A percentile compares a stretch with the other conserved stretches of the same genome.
Conservation (phyloP, 2,797 vertebrate species). For the Microctenopoma lineatum region DNA sequence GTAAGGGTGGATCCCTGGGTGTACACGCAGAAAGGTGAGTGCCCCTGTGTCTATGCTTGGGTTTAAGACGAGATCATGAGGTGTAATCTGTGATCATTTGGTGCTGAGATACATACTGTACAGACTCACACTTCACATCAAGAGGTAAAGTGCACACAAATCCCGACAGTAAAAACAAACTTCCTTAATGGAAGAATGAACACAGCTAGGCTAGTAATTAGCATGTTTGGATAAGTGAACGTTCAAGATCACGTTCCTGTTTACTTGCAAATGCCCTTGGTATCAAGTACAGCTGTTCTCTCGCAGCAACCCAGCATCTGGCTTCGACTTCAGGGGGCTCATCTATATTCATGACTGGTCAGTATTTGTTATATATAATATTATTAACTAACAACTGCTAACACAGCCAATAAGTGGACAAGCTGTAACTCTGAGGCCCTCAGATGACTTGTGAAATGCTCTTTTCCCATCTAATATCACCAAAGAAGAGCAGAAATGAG, state of each 20-base stretch:
- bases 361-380: constrained; percentile 58
- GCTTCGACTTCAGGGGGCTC: constrained; percentile 64
- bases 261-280: constrained; percentile 69
- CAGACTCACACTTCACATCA: neutral
- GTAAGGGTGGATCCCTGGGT: neutral
- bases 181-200: constrained; percentile 6
- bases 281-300: constrained; percentile 78
- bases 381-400: constrained; percentile 47
- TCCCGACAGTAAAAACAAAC: constrained; percentile 3
- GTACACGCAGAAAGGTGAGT: neutral
- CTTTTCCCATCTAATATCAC: neutral
- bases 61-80: constrained; percentile 3
- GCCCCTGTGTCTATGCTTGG: neutral
- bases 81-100: constrained; percentile 1
- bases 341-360: constrained; percentile 59
- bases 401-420: constrained; percentile 21
- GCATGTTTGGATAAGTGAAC: constrained; percentile 53
- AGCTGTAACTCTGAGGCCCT: constrained; percentile 1
- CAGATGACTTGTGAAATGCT: neutral
- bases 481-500: neutral
- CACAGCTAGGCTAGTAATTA: constrained; percentile 48
- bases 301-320: constrained; percentile 55
- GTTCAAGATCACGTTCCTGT: constrained; percentile 63
- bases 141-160: constrained; percentile 23
- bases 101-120: constrained; percentile 1